phyloP scores from a whole-genome alignment of 2,113 vertebrate genomes.

The Aleadryas rufinucha region DNA sequence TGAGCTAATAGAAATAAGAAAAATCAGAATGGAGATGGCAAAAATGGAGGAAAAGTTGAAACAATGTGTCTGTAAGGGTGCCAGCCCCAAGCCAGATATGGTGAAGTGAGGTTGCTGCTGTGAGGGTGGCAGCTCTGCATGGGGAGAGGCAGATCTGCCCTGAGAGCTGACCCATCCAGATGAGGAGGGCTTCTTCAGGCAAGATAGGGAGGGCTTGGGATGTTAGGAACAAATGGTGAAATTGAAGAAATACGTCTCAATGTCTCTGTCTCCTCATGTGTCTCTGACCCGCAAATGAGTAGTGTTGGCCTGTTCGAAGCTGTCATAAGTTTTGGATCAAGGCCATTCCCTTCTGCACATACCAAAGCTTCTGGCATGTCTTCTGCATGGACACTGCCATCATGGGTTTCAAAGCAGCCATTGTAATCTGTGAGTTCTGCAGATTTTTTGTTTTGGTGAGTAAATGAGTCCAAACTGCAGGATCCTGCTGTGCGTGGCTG shows the following conservation, averaged over 20 bases:
- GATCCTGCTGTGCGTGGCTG: neutral
- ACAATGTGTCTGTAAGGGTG: rapidly evolving
- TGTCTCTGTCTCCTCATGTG: rapidly evolving
- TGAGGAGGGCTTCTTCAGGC: rapidly evolving
- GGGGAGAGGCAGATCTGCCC: neutral
- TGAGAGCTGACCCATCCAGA: neutral
- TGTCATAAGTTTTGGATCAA: neutral
- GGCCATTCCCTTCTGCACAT: neutral
- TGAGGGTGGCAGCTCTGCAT: rapidly evolving
- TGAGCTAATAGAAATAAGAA: neutral
- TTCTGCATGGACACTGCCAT: neutral
- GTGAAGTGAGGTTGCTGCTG: neutral
- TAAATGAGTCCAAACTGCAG: neutral
- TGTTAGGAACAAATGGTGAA: neutral
- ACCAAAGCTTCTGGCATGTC: neutral
- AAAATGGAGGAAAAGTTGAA: neutral
- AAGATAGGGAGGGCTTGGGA: neutral
- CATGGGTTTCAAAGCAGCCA: neutral
- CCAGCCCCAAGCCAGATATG: neutral
- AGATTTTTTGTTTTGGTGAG: neutral
- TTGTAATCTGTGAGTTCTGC: neutral
- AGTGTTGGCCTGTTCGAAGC: rapidly evolving
- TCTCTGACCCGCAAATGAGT: neutral
- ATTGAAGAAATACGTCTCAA: neutral
- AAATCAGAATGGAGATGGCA: neutral